phyloP scores from a whole-genome alignment of 2,888 invertebrate species.

The Ariolimax columbianus region DNA sequence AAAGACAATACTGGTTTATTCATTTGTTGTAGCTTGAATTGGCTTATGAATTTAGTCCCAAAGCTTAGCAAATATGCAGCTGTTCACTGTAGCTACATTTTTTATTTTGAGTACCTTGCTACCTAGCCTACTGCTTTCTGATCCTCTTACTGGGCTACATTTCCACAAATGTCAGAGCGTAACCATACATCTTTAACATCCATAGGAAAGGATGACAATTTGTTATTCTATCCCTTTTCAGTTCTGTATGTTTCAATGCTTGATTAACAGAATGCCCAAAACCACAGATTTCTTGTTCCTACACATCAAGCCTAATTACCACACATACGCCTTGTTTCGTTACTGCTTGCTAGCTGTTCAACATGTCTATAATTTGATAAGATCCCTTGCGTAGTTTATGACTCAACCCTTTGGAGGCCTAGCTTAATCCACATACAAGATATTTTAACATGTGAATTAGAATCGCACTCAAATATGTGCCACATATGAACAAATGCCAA shows the following conservation, averaged over 20 bases:
- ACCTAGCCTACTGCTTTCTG: neutral
- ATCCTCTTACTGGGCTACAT: neutral
- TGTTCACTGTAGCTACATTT: conserved; percentile 15
- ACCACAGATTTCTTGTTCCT: neutral
- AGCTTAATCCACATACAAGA: too few relatives aligned
- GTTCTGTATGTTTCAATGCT: neutral
- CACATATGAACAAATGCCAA: too few relatives aligned
- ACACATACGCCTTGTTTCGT: neutral
- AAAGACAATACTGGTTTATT: neutral
- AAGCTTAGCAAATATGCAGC: neutral
- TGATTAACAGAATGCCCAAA: neutral
- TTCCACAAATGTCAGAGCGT: neutral
- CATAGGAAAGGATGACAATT: neutral
- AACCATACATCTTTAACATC: too few relatives aligned
- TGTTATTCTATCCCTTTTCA: neutral
- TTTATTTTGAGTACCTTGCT: neutral
- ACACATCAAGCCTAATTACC: neutral
- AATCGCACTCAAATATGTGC: too few relatives aligned
- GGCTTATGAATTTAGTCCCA: conserved; percentile 23
- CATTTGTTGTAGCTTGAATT: conserved; percentile 29
- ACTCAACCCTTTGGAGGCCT: neutral
- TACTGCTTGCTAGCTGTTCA: neutral
- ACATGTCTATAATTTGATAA: neutral
- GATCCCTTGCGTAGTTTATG: neutral
- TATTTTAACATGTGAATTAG: too few relatives aligned